Base-by-base conservation (phyloP, 2,113 vertebrate genomes). In the Tupaia chinensis region DNA sequence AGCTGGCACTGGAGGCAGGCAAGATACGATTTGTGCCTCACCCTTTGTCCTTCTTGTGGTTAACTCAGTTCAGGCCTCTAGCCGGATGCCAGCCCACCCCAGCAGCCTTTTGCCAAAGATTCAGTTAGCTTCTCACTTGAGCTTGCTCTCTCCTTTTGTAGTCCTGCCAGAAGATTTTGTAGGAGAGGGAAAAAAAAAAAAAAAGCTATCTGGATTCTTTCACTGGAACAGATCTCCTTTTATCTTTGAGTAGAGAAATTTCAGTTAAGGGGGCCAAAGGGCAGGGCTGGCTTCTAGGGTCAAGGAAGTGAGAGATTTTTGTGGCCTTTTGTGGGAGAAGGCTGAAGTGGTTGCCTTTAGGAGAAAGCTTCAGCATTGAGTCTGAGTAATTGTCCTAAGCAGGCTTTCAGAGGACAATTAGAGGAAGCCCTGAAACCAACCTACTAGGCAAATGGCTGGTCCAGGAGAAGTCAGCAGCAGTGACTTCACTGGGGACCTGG, bases 61-160 rank as follows among this genome's bases (percentile, higher is more conserved):
- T 63, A 29, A 32, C 15, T 27, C 27, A 12, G 19, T 2, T 4
- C 7, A 0, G 1, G 9, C 0, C 14, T 12, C 58, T 25, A 19
- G 1, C 9, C 5, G n/a, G 66, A 20, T 15, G 5, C 53, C 65
- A 93, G 54, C 25, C 72, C 7, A 1, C 4, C 22, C 13, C 11
- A 15, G 4, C 1, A 12, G 4, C 12, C 85, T 29, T 23, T 14
- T 72, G 74, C 44, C 53, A 53, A 63, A 58, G 17, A 29, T 81
- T 74, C 73, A 61, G 0, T 15, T 68, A 58, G 20, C 22, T 68
- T 73, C 27, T 87, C 6, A 15, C 19, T 82, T 20, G 13, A 53
- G 9, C 12, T 93, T 92, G 32, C 65, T 83, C 74, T 95, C 34
- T 81, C 44, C 66, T 2, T 23, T 13, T 53, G 13, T 22, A 53